Conservation (phyloP, 2,113 vertebrate genomes). For the Apodemus speciosus region DNA sequence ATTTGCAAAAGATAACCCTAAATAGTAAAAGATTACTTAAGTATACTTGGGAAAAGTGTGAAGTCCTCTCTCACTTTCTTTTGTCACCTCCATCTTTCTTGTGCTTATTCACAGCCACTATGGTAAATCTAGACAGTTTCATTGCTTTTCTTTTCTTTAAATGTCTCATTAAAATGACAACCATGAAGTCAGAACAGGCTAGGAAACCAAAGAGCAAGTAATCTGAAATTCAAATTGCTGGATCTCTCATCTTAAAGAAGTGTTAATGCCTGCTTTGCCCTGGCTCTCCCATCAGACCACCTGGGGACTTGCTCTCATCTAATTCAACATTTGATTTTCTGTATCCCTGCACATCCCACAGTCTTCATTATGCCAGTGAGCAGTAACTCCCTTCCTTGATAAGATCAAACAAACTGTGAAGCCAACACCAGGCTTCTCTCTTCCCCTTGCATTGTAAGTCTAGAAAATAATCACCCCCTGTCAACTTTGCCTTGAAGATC, state of each 20-base stretch:
- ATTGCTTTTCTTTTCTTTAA: not conserved
- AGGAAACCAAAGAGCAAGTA: not conserved
- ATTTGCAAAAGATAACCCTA: not conserved
- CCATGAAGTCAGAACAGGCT: not conserved
- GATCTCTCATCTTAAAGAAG: not conserved
- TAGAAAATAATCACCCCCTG: not conserved
- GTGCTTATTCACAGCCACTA: not conserved
- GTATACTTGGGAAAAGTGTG: not conserved
- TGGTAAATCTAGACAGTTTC: not conserved
- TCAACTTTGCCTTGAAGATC: not conserved
- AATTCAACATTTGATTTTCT: not conserved
- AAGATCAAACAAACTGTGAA: not conserved
- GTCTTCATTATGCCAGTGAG: not conserved
- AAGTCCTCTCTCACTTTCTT: not conserved
- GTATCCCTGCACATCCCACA: not conserved
- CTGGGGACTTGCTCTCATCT: not conserved
- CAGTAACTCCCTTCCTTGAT: not conserved
- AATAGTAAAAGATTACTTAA: not conserved
- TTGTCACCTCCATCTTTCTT: not conserved
- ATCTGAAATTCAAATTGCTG: not conserved
- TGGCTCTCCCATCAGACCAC: not conserved
- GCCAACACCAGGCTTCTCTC: not conserved
- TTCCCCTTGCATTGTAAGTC: not conserved
- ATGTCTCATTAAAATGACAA: not conserved
- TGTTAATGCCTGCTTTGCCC: not conserved